Evolutionary conservation across 2,797 vertebrate species (phyloP), one percentile per base, ranked within the genome.

Genomic region (Phyllotis vaccarum): DNA sequence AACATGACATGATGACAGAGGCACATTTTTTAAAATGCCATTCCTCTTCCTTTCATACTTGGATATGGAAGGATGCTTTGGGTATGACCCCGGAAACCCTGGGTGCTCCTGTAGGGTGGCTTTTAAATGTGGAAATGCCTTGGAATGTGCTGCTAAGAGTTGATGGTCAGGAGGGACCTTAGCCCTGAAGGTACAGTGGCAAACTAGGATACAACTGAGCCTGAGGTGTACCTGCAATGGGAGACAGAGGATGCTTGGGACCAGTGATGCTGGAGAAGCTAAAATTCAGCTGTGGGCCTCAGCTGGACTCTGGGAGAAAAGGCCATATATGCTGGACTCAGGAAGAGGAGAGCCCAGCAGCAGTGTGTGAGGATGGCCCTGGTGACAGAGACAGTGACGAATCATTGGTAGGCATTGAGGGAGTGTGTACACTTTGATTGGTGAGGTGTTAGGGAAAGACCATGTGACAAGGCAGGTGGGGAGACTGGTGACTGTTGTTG

Each of bases 1-100:
- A 29, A 29, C 0, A 2, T 27, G 2, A 10, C 1, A 14, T 0
- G 34, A 8, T 0, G 27, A 8, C 19, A 72, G 80, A 78, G 58
- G 27, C 4, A 1, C 21, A 0, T 27, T 34, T 54, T 12, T 8
- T 66, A 22, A n/a, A n/a, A 3, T 0, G 2, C 6, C 13, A 0
- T 1, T 0, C 12, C 46, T 37, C 14, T 31, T 6, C 64, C 3
- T 0, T n/a, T 81, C 6, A 3, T 3, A 9, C 21, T 27, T 21
- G 34, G 27, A 22, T 2, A 1, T 3, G 0, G 16, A 64, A 52
- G 91, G 79, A 19, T n/a, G 78, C 40, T 66, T 5, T 2, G 78
- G 9, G 27, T 3, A 1, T 22, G 60, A 74, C 74, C 46, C 74
- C 0, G 29, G 52, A 17, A 37, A 56, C 17, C 68, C 37, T 0